Percentiles rank a stretch among this genome's conserved stretches.
phyloP scores from a whole-genome alignment of 2,797 vertebrate species.

The Anomalospiza imberbis region DNA sequence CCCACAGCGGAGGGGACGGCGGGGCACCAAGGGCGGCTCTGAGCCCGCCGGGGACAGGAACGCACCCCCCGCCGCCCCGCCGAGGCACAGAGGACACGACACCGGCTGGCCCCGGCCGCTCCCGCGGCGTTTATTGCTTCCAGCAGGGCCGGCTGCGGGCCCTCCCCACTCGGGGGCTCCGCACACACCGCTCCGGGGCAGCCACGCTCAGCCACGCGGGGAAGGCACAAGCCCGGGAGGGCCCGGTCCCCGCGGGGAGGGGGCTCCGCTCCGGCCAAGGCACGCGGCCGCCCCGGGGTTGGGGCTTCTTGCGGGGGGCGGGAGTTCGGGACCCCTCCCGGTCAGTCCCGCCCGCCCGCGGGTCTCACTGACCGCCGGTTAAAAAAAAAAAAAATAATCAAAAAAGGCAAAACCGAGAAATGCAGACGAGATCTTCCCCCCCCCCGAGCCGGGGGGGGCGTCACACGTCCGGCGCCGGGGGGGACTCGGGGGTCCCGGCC shows the following conservation, averaged over 20 bases:
- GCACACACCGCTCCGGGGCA: too few relatives aligned
- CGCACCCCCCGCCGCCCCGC: not conserved
- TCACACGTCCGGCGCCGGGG: not conserved
- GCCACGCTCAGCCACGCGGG: not conserved
- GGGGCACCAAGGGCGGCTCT: not conserved
- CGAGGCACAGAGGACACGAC: not conserved
- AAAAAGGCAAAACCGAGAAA: not conserved
- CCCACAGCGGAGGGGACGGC: too few relatives aligned
- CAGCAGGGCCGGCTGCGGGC: not conserved
- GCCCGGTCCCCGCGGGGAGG: not conserved
- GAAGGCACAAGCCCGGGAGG: not conserved
- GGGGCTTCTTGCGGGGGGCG: not conserved
- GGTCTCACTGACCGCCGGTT: not conserved
- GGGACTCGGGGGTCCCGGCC: not conserved
- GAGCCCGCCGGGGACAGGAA: not conserved
- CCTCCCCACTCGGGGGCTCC: not conserved
- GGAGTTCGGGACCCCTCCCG: too few relatives aligned
- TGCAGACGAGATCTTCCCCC: not conserved
- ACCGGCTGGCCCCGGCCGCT: not conserved
- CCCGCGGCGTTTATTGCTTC: conserved; percentile 8
- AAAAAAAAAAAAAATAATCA: not conserved
- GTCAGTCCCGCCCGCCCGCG: not conserved
- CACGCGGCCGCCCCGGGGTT: not conserved
- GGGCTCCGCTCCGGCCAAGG: not conserved
- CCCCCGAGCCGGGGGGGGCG: not conserved